A percentile compares a stretch with the other conserved stretches of the same genome.
Conservation (phyloP, 2,888 invertebrate species). For the Eupithecia insigniata region DNA sequence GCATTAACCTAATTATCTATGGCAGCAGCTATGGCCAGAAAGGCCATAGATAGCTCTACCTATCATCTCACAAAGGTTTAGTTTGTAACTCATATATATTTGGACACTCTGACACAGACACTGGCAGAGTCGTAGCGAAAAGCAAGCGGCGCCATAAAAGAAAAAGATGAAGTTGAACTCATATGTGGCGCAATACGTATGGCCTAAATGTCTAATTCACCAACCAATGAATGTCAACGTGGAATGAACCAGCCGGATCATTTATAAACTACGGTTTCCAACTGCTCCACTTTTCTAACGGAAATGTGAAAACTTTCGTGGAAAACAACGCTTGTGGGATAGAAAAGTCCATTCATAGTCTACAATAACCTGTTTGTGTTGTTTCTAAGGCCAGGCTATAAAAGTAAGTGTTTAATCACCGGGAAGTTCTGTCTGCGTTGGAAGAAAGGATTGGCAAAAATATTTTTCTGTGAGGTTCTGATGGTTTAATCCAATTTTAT, state of each 20-base stretch:
- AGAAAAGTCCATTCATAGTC: conserved; percentile 57
- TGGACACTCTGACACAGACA: too few species aligned
- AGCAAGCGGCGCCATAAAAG: too few species aligned
- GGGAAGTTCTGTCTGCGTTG: conserved; percentile 27
- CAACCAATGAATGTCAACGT: neutral
- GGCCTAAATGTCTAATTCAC: neutral
- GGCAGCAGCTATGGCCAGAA: too few species aligned
- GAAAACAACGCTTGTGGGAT: conserved; percentile 69
- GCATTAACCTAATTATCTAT: too few species aligned
- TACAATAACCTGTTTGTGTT: conserved; percentile 48
- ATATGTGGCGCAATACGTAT: too few species aligned
- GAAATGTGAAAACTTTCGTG: conserved; percentile 75
- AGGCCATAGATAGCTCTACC: too few species aligned
- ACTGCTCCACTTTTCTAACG: conserved; percentile 79
- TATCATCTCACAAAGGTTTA: too few species aligned
- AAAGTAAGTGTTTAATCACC: conserved; percentile 39
- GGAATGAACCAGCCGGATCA: conserved; percentile 5
- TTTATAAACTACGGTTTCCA: conserved; percentile 37
- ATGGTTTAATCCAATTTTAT: neutral
- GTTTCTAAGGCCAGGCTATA: conserved; percentile 39
- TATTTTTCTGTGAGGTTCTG: neutral
- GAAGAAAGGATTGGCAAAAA: conserved; percentile 26
- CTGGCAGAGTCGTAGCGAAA: too few species aligned
- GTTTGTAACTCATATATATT: too few species aligned
- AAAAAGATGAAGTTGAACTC: too few species aligned